Evolutionary conservation across 2,888 invertebrate genomes (phyloP), one percentile per base, ranked within the genome.

Genomic region (Tiliacea citrago): DNA sequence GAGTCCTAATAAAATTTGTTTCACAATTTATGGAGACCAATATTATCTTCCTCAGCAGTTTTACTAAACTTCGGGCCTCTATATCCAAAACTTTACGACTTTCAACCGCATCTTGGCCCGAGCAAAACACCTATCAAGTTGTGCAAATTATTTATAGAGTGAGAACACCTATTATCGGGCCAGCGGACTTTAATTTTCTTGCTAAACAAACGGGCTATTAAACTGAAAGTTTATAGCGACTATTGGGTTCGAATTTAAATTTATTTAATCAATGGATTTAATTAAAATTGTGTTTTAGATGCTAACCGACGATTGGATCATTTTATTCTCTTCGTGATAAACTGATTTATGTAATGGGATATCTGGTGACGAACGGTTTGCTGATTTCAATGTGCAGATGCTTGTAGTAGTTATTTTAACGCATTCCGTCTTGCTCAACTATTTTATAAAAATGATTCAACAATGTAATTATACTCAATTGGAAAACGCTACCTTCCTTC

Each of bases 241-340:
- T 77, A 77, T 79, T 81, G 47, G 79, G 16, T 74, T 68, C 12
- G 75, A 84, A 84, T 85, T 76, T 75, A 82, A 84, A 85, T 85
- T 75, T 55, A 78, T 81, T 67, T 76, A 57, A 73, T 85, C 85
- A 81, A 62, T 67, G 51, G 53, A 51, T 81, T 81, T 70, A 75
- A 81, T 83, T 74, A 66, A 65, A 72, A 76, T 66, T 69, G 66
- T 57, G 60, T 66, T 79, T 68, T 47, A 42, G 57, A 72, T 60
- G 58, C 51, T 21, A 62, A 60, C 29, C 57, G 12, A 49, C n/a
- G 42, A 71, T 60, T 24, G 49, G 65, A 51, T 29, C 29, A 60
- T 45, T 68, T 82, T 62, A 42, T 62, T 55, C 8, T 45, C 1
- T 53, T 55, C 51, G n/a, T 58, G 51, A 45, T 72, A 47, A 61